Evolutionary conservation across 2,113 vertebrate species (phyloP).

Genomic region (Melospiza georgiana): DNA sequence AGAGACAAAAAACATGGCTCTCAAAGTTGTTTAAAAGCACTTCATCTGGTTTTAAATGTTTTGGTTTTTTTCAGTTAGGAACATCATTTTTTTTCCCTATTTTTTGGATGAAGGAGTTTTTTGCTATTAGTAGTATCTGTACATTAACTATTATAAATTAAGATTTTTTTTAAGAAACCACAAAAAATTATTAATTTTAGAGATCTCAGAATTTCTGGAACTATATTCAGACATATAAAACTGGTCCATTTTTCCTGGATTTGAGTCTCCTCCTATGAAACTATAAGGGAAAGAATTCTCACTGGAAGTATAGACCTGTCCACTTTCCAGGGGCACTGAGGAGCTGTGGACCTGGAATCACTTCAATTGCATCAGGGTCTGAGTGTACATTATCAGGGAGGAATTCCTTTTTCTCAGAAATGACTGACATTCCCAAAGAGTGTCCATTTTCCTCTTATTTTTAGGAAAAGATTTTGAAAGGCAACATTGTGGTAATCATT

Average conservation of each 20-base stretch:
- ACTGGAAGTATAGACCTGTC: background rate
- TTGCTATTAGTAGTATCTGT: background rate
- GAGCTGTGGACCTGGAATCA: background rate
- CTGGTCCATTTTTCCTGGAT: background rate
- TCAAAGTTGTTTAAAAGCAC: background rate
- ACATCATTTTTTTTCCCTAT: accelerated
- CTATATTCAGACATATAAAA: background rate
- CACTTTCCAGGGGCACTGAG: background rate
- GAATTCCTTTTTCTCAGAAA: background rate
- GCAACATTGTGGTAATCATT: background rate
- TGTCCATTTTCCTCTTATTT: background rate
- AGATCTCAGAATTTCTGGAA: background rate
- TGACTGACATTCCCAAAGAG: background rate
- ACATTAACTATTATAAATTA: background rate
- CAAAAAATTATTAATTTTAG: background rate
- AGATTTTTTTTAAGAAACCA: background rate
- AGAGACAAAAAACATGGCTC: accelerated
- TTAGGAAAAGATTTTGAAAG: background rate
- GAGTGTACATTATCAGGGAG: background rate
- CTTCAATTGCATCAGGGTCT: background rate
- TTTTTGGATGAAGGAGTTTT: background rate
- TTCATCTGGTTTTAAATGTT: background rate
- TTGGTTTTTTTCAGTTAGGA: background rate
- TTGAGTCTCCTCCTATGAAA: background rate
- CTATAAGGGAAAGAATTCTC: background rate